Evolutionary conservation across 2,113 vertebrate species (phyloP), one percentile per base, ranked within the genome.

Genomic region (Morone saxatilis): DNA sequence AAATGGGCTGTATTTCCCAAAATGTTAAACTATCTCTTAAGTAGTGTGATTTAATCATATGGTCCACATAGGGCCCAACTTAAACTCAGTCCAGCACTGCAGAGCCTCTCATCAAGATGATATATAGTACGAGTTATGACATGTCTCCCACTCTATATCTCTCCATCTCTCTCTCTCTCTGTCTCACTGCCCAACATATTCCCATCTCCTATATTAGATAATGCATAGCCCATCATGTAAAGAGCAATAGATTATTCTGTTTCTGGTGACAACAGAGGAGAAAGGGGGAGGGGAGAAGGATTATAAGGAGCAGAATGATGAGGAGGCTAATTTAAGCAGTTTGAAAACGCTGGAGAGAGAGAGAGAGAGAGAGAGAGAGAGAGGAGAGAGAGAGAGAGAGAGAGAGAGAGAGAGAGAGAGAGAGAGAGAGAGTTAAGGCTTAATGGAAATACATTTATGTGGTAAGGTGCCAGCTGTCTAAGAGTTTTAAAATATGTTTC

Each of bases 131-230:
- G 80, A 91, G 80, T 75, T 71, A 71, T 78, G 85, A 81, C 83
- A 70, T 59, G 38, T 76, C 77, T 65, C 54, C 16, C 80, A 74
- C 81, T 79, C 73, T 65, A 43, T 68, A 50, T 71, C 76, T 73
- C 86, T 67, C 56, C 45, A 47, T 47, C 43, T 79, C 73, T 63
- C 47, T 71, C 78, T 73, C 86, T 67, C 51, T 85, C 79, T 80
- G 71, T 85, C 72, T 78, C 71, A 38, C 83, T 90, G 81, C 71
- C 88, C 83, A 70, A 85, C 86, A 84, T 75, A 75, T 83, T 75
- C 75, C 90, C 90, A 89, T 93, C 88, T 90, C 53, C 76, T 88
- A 69, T 83, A 93, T 92, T 90, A 89, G 88, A 91, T 90, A 90
- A 94, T 91, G 88, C 91, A 87, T 72, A 87, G 70, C 69, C 83